Evolutionary conservation across 2,888 invertebrate genomes (phyloP).

Genomic region (Sturmia bella): DNA sequence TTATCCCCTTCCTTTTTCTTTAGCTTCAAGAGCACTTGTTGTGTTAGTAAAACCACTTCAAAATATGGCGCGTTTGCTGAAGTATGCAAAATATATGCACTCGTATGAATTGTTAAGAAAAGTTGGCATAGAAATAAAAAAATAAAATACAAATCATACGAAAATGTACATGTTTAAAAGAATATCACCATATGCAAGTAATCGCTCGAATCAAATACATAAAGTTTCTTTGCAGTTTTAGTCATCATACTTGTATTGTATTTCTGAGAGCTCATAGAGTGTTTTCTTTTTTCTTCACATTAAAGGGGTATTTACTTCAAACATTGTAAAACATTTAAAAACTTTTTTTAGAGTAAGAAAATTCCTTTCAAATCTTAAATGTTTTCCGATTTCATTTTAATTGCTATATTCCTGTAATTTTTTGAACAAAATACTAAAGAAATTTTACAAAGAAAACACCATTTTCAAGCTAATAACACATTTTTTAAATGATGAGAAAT

Average conservation of each 20-base stretch:
- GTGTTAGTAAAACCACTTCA: slow-evolving; percentile 81
- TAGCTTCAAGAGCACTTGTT: slow-evolving; percentile 77
- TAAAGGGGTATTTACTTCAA: slow-evolving; percentile 28
- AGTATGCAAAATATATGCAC: slow-evolving; percentile 78
- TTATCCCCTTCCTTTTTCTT: neutral
- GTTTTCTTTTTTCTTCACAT: neutral
- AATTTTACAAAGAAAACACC: too few relatives aligned
- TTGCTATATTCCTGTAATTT: too few relatives aligned
- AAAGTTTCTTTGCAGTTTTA: slow-evolving; percentile 34
- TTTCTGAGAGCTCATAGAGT: neutral
- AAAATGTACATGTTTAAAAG: slow-evolving; percentile 42
- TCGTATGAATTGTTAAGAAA: slow-evolving; percentile 51
- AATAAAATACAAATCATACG: slow-evolving; percentile 8
- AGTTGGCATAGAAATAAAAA: slow-evolving; percentile 20
- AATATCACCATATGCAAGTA: slow-evolving; percentile 57
- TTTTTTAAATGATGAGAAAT: too few relatives aligned
- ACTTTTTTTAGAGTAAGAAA: neutral
- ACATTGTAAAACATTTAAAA: neutral
- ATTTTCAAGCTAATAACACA: too few relatives aligned
- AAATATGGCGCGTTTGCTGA: slow-evolving; percentile 81
- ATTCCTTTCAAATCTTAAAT: neutral
- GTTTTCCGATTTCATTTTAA: too few relatives aligned
- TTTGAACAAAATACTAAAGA: too few relatives aligned
- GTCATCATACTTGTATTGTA: slow-evolving; percentile 38
- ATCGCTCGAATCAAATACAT: slow-evolving; percentile 43